Evolutionary conservation across 2,888 invertebrate genomes (phyloP).

Genomic region (Ophion slaviceki): DNA sequence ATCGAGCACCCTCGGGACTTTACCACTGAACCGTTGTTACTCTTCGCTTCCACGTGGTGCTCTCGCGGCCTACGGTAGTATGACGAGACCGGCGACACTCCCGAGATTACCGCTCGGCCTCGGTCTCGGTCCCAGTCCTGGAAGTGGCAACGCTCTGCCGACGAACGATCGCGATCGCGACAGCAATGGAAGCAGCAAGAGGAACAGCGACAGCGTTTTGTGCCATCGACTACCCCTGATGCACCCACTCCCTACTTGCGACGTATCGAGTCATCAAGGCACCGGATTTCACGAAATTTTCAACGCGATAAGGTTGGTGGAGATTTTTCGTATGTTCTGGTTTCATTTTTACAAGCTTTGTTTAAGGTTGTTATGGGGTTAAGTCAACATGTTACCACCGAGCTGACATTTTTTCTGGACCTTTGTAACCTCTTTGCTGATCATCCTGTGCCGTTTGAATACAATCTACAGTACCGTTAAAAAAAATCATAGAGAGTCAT

Average conservation of each 20-base stretch:
- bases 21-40: conserved; percentile 81
- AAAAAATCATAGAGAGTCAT: too few relatives aligned
- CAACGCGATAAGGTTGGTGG: conserved; percentile 78
- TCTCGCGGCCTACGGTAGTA: conserved; percentile 83
- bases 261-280: conserved; percentile 81
- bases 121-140: conserved; percentile 80
- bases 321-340: background rate
- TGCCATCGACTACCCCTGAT: conserved; percentile 84
- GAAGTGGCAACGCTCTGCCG: conserved; percentile 73
- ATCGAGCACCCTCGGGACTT: conserved; percentile 79
- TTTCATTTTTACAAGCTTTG: background rate
- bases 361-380: too few relatives aligned
- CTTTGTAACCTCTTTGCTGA: too few relatives aligned
- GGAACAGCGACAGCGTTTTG: conserved; percentile 85
- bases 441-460: too few relatives aligned
- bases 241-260: conserved; percentile 85
- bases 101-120: conserved; percentile 84
- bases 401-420: too few relatives aligned
- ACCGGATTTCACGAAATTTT: conserved; percentile 84
- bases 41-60: conserved; percentile 84
- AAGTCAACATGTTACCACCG: too few relatives aligned
- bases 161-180: conserved; percentile 76
- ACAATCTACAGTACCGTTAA: too few relatives aligned
- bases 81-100: conserved; percentile 84
- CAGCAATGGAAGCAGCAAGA: conserved; percentile 82